Evolutionary conservation across 2,113 vertebrate genomes (phyloP).

Genomic region (Campylorhamphus procurvoides): DNA sequence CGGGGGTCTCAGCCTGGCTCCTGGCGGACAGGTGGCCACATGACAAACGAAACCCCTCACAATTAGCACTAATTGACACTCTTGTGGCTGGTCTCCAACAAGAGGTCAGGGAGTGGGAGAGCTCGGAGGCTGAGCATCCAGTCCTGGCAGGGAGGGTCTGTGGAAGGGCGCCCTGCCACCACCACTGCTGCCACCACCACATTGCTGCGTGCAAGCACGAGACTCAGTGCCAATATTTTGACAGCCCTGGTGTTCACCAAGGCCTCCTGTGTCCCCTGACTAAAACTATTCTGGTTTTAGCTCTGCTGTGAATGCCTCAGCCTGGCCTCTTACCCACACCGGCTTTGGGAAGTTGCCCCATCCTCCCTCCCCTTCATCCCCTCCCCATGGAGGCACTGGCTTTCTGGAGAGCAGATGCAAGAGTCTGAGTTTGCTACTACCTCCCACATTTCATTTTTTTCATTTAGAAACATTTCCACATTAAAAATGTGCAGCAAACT

Average conservation of each 20-base stretch:
- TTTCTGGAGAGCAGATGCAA: constrained; percentile 16
- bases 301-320: background rate
- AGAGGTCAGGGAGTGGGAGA: background rate
- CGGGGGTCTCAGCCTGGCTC: background rate
- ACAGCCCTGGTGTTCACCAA: background rate
- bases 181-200: accelerated
- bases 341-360: background rate
- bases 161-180: background rate
- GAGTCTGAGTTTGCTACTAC: background rate
- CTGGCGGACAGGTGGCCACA: constrained; percentile 49
- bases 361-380: background rate
- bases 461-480: constrained; percentile 65
- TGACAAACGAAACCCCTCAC: background rate
- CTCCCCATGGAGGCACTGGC: background rate
- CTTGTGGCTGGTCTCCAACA: background rate
- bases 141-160: accelerated
- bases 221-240: background rate
- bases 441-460: constrained; percentile 25
- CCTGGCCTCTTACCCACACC: background rate
- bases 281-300: background rate
- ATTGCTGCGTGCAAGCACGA: accelerated
- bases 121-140: background rate
- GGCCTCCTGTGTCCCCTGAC: background rate
- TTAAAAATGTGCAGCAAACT: constrained; percentile 66
- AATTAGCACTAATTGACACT: constrained; percentile 69